Evolutionary conservation across 2,888 invertebrate species (phyloP).

Genomic region (Creontiades dilutus): DNA sequence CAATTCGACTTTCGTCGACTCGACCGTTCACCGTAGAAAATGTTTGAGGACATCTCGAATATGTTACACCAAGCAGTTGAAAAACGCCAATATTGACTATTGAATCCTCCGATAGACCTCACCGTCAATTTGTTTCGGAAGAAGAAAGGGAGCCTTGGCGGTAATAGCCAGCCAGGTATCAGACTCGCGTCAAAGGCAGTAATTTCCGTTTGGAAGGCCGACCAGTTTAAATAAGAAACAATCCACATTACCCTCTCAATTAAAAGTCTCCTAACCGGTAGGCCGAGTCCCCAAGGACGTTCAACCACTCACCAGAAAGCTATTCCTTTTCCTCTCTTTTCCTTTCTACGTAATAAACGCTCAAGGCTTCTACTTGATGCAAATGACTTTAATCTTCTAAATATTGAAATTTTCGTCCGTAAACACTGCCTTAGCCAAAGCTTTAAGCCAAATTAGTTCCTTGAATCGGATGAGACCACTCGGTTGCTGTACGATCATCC

Average conservation of each 20-base stretch:
- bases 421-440: no score
- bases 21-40: neutral
- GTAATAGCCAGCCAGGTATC: neutral
- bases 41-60: neutral
- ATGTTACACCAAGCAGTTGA: neutral
- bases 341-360: neutral
- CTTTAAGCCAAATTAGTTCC: no score
- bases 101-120: no score
- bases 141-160: neutral
- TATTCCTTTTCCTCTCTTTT: neutral
- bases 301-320: neutral
- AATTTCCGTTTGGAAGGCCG: neutral
- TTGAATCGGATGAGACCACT: no score
- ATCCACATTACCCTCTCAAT: neutral
- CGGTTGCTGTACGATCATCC: no score
- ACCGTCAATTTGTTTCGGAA: no score
- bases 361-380: no score
- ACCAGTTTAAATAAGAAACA: constrained; percentile 18
- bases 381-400: no score
- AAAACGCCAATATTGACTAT: no score
- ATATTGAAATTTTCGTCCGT: no score
- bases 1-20: neutral
- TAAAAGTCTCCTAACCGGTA: constrained; percentile 16
- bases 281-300: neutral
- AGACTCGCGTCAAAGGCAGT: neutral